phyloP scores from a whole-genome alignment of 2,888 invertebrate species.

The Conus canariensis region DNA sequence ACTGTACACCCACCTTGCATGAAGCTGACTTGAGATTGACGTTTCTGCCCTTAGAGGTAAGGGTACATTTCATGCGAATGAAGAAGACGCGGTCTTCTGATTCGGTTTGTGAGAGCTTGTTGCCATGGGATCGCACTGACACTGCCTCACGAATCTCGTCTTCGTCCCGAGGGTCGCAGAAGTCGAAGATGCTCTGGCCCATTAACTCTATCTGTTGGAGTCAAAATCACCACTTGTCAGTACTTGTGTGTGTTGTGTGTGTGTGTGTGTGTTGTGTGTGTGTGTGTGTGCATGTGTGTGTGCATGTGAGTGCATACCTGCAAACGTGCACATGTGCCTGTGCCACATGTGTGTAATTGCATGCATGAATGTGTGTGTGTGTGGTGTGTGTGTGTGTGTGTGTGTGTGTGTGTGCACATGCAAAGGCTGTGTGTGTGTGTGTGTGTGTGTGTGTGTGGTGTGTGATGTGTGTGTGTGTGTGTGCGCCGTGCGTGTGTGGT shows the following conservation, averaged over 20 bases:
- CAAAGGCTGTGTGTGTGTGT: background rate
- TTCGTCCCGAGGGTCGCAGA: slow-evolving; percentile 96
- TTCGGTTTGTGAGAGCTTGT: slow-evolving; percentile 1
- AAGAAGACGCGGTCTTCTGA: slow-evolving; percentile 82
- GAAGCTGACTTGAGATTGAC: slow-evolving; percentile 97
- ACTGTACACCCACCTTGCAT: slow-evolving; percentile 87
- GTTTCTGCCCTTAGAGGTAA: slow-evolving; percentile 95
- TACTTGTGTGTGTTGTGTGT: background rate
- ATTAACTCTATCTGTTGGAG: slow-evolving; percentile 92
- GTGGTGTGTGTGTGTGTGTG: no score
- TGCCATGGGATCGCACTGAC: slow-evolving; percentile 44
- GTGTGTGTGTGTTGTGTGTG: background rate
- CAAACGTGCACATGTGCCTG: background rate
- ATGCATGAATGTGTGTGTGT: no score
- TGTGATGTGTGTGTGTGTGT: background rate
- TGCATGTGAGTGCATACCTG: background rate
- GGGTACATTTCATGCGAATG: slow-evolving; percentile 93
- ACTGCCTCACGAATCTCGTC: slow-evolving; percentile 88
- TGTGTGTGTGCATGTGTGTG: background rate
- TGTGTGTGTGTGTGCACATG: background rate
- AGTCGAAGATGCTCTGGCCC: slow-evolving; percentile 96
- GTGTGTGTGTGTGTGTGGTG: background rate
- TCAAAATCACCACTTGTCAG: background rate
- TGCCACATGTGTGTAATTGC: background rate
- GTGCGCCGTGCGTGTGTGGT: background rate